Evolutionary conservation across 2,797 vertebrate genomes (phyloP).

Genomic region (Hippopotamyrus pictus): DNA sequence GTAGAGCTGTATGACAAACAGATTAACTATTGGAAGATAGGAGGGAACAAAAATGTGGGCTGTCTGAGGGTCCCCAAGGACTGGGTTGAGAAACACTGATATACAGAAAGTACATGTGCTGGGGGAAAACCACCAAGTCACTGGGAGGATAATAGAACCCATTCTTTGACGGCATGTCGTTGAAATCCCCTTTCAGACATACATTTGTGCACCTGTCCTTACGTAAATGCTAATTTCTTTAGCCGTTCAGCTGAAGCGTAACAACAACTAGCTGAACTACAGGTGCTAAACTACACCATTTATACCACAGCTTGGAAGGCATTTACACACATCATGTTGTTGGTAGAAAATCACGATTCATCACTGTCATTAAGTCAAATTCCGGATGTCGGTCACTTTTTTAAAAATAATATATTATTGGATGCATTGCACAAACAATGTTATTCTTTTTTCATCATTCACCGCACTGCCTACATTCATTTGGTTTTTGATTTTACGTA

Average conservation of each 20-base stretch:
- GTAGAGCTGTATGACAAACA: neutral
- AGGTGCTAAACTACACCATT: neutral
- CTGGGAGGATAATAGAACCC: neutral
- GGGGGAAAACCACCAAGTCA: conserved; percentile 36
- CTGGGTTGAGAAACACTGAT: neutral
- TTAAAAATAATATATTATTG: neutral
- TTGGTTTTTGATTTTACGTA: conserved; percentile 13
- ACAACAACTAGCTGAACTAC: neutral
- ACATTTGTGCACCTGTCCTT: conserved; percentile 15
- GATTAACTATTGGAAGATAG: neutral
- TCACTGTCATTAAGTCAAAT: neutral
- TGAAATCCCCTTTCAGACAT: conserved; percentile 34
- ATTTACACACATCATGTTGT: neutral
- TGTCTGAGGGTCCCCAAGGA: neutral
- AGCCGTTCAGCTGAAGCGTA: neutral
- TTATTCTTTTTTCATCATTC: conserved; percentile 15
- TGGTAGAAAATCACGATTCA: neutral
- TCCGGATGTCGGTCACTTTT: neutral
- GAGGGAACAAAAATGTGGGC: neutral
- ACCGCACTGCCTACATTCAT: neutral
- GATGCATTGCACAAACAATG: neutral
- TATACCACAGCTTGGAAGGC: neutral
- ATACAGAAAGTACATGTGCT: conserved; percentile 41
- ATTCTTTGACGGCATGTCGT: neutral
- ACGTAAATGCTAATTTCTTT: neutral